phyloP scores from a whole-genome alignment of 2,797 vertebrate species.

The Morus bassanus region DNA sequence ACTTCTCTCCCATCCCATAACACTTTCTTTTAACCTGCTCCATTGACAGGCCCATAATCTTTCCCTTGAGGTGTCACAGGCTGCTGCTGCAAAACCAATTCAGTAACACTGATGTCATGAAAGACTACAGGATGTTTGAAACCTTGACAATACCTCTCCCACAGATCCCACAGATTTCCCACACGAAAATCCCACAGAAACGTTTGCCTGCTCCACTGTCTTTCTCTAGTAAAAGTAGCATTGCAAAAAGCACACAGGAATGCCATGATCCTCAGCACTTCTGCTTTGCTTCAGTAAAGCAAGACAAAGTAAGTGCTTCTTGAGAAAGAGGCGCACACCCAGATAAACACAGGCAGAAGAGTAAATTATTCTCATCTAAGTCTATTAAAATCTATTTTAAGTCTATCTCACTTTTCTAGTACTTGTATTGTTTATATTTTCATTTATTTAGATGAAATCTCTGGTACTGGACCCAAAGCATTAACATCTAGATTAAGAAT shows the following conservation, averaged over 20 bases:
- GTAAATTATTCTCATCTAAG: not conserved
- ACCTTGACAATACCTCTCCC: not conserved
- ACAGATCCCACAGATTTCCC: too few relatives aligned
- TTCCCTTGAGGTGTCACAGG: not conserved
- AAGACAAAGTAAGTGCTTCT: not conserved
- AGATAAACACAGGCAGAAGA: not conserved
- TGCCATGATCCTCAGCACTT: not conserved
- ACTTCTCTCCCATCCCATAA: not conserved
- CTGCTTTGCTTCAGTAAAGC: not conserved
- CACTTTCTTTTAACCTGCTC: not conserved
- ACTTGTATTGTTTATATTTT: not conserved
- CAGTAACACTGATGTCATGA: not conserved
- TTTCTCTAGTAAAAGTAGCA: not conserved
- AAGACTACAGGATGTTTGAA: not conserved
- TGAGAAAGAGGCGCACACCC: not conserved
- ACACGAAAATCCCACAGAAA: not conserved
- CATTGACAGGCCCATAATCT: not conserved
- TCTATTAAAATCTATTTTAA: not conserved
- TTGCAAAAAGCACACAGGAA: not conserved
- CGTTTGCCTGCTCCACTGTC: not conserved
- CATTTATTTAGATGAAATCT: not conserved
- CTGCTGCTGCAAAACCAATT: not conserved
- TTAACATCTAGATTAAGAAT: not conserved
- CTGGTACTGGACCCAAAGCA: not conserved
- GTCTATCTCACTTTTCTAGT: not conserved